Base-by-base conservation (phyloP, 2,888 invertebrate genomes). In the Seira ritae region DNA sequence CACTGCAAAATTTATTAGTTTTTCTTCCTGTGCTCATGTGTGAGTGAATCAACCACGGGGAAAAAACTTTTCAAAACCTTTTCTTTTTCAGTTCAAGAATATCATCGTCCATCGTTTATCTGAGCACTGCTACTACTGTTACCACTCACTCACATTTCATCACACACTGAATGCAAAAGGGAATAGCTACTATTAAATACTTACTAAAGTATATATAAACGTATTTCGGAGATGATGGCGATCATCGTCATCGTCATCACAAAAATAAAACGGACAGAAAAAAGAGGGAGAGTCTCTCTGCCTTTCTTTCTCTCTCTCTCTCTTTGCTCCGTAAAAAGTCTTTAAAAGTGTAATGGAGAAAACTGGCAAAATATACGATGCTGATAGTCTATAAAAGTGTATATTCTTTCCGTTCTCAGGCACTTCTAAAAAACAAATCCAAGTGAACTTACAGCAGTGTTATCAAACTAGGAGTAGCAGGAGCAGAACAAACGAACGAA, bases 261-360 rank as follows among this genome's bases (percentile, higher is more conserved):
- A 31, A 71, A 15, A 71, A 50, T 50, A 66, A 73, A 74, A 74
- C 74, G 65, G 74, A 65, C 42, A 66, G 66, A 42, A 74, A 74
- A 74, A 74, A 74, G 74, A 74, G 74, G 74, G 74, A 74, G 74
- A 74, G 74, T 74, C 74, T 83, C 79, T 65, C 79, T 65, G 60
- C 62, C 79, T 84, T 74, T 70, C 37, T 68, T 67, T 74, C 80
- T 69, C 55, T 73, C 67, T 77, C 78, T 42, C 42, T 42, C 42
- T 42, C 42, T 50, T 50, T 50, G 50, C 50, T n/a, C 50, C 2
- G 50, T 50, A 50, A 50, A n/a, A 50, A 69, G 46, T 79, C 75
- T 68, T 50, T 78, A 50, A 50, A 68, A 46, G 68, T 66, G 68
- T 46, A 60, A 55, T 60, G 62, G 68, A 76, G 69, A 68, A 69